Evolutionary conservation across 2,113 vertebrate species (phyloP).

Genomic region (Antigone vipio): DNA sequence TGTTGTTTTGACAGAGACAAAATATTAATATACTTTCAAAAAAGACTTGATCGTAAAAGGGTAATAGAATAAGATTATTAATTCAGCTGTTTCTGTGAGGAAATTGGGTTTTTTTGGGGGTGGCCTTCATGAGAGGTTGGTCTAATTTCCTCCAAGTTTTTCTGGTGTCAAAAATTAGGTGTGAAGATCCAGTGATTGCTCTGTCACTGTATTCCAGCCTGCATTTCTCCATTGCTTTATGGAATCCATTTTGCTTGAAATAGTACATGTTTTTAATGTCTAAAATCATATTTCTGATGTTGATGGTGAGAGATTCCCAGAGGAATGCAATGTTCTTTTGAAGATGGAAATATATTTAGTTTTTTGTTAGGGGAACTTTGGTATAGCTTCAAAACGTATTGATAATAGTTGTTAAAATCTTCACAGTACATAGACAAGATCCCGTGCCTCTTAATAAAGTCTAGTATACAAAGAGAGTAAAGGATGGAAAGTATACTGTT

Average conservation of each 20-base stretch:
- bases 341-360: not conserved
- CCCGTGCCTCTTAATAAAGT: not conserved
- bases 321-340: not conserved
- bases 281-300: not conserved
- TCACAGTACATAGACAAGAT: not conserved
- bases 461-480: not conserved
- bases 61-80: not conserved
- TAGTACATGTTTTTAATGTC: fast-evolving
- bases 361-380: not conserved
- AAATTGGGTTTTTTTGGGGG: not conserved
- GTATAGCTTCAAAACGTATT: not conserved
- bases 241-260: not conserved
- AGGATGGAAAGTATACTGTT: not conserved
- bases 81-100: not conserved
- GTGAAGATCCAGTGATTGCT: not conserved
- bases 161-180: not conserved
- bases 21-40: not conserved
- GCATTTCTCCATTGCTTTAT: not conserved
- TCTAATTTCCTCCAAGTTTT: not conserved
- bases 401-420: not conserved
- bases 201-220: not conserved
- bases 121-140: not conserved
- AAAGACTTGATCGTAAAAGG: not conserved
- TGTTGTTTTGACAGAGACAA: not conserved
- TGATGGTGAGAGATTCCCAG: not conserved